These are phyloP conservation scores for Alethe castanea DNA, from an alignment of 2,113 vertebrate species.

Conservation along the genomic window DNA sequence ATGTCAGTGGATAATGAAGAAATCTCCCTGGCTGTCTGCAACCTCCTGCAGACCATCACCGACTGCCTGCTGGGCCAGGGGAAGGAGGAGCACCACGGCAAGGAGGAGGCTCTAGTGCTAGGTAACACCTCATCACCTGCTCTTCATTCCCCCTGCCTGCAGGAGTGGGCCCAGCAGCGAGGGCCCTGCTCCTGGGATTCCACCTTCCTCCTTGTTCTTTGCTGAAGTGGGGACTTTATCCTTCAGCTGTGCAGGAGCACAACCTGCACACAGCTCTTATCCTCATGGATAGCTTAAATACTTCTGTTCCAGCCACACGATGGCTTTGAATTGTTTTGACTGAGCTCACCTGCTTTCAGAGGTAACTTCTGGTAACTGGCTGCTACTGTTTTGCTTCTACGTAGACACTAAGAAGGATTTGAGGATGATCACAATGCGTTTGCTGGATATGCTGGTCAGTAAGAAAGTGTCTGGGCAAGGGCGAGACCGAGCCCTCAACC, in stretches of 20 bases:
- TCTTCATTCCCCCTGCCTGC: not conserved
- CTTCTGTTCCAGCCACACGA: accelerated
- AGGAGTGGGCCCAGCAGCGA: not conserved
- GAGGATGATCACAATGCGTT: slow-evolving; percentile 81
- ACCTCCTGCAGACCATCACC: slow-evolving; percentile 87
- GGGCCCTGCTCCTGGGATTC: not conserved
- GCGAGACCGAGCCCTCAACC: slow-evolving; percentile 91
- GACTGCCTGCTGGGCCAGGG: slow-evolving; percentile 88
- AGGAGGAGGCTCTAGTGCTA: slow-evolving; percentile 89
- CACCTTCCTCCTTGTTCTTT: not conserved
- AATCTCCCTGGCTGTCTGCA: slow-evolving; percentile 85
- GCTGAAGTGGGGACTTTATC: not conserved
- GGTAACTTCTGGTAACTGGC: not conserved
- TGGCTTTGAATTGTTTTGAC: not conserved
- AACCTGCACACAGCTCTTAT: not conserved
- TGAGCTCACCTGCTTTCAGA: not conserved
- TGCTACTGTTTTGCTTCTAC: not conserved
- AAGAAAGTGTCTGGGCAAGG: slow-evolving; percentile 92
- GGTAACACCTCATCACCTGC: slow-evolving; percentile 67
- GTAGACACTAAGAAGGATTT: slow-evolving; percentile 88
- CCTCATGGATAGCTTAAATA: not conserved
- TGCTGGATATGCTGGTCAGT: slow-evolving; percentile 89
- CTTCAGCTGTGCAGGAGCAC: not conserved
- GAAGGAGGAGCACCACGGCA: slow-evolving; percentile 81
- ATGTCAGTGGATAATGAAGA: slow-evolving; percentile 90